Conservation (phyloP, 2,888 invertebrate genomes). For the Trissolcus japonicus region DNA sequence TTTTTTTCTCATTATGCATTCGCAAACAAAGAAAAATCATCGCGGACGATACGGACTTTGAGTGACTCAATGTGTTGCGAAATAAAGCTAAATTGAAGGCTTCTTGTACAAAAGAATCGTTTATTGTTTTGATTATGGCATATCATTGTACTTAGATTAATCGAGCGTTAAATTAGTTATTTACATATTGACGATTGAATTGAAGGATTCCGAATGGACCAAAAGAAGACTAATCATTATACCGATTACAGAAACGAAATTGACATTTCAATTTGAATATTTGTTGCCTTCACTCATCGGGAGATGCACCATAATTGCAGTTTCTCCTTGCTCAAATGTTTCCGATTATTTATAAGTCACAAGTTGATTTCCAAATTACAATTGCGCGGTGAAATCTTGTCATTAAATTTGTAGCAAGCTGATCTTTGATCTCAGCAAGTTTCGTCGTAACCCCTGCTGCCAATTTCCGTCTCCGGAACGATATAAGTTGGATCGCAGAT, state of each 20-base stretch:
- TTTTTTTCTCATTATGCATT: constrained; percentile 14
- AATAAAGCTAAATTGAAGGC: constrained; percentile 2
- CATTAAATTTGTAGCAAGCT: constrained; percentile 20
- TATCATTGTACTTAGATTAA: constrained; percentile 34
- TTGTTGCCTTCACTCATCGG: too few relatives aligned
- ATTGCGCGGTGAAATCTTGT: too few relatives aligned
- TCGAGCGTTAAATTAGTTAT: constrained; percentile 37
- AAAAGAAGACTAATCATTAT: too few relatives aligned
- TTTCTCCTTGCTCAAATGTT: too few relatives aligned
- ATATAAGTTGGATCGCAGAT: constrained; percentile 82
- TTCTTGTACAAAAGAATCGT: constrained; percentile 9
- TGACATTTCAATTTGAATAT: too few relatives aligned
- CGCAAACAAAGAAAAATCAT: constrained; percentile 13
- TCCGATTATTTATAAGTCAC: too few relatives aligned
- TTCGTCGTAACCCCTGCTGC: constrained; percentile 39
- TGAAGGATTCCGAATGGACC: not conserved
- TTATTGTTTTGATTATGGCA: constrained; percentile 52
- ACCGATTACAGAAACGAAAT: too few relatives aligned
- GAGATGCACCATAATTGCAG: too few relatives aligned
- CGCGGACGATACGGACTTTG: not conserved
- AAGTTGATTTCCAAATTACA: too few relatives aligned
- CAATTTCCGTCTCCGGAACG: constrained; percentile 59
- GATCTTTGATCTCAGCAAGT: too few relatives aligned
- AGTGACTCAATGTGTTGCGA: not conserved
- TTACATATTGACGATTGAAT: constrained; percentile 19